A percentile compares a stretch with the other conserved stretches of the same genome.
These are phyloP conservation scores for Nudaria mundana DNA, from an alignment of 2,888 invertebrate genomes.

Conservation along the genomic window DNA sequence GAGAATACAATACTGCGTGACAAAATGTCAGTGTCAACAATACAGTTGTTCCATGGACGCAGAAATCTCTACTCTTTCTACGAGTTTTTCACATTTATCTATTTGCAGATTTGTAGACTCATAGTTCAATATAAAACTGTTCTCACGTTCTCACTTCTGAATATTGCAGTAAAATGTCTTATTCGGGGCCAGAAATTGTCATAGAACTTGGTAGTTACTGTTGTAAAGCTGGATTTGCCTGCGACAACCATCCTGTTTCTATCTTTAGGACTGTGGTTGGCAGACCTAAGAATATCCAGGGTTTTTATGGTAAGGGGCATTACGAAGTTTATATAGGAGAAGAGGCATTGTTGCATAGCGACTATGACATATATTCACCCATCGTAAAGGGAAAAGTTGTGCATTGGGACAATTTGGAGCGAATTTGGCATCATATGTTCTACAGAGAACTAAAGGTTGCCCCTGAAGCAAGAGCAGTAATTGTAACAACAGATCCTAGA, in stretches of 20 bases:
- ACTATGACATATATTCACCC: constrained; percentile 50
- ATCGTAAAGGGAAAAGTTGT: constrained; percentile 51
- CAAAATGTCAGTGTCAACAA: too few species aligned
- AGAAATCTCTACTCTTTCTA: too few species aligned
- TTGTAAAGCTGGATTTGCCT: constrained; percentile 67
- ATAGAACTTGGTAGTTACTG: constrained; percentile 63
- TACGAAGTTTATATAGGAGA: constrained; percentile 64
- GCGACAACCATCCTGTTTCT: constrained; percentile 67
- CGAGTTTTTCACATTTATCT: too few species aligned
- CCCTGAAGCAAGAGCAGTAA: constrained; percentile 61
- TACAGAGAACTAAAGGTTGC: constrained; percentile 65
- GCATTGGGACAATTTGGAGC: constrained; percentile 71
- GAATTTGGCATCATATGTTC: constrained; percentile 63
- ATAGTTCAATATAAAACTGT: too few species aligned
- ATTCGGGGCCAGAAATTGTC: constrained; percentile 60
- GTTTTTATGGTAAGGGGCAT: constrained; percentile 48
- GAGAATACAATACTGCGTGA: too few species aligned
- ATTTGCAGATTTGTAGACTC: too few species aligned
- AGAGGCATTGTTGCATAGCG: constrained; percentile 38
- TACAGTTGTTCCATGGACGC: too few species aligned
- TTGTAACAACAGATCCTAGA: constrained; percentile 42
- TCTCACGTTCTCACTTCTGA: too few species aligned
- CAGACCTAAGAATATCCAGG: constrained; percentile 52
- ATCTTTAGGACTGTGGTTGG: constrained; percentile 64
- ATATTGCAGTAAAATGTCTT: constrained; percentile 55